Base-by-base conservation (phyloP, 2,888 invertebrate species). In the Augochlorella aurata region DNA sequence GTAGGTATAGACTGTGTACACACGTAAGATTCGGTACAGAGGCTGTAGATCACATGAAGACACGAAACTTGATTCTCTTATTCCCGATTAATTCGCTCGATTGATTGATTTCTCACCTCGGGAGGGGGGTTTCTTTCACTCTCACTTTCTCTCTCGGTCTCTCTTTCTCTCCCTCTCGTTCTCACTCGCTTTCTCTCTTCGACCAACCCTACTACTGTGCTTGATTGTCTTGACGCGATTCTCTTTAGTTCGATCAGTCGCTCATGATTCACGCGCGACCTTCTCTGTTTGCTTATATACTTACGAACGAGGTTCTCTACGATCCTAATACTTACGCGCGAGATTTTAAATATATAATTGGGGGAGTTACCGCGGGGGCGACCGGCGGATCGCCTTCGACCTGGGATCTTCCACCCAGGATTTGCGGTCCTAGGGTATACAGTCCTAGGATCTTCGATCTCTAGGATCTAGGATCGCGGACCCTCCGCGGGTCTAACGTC, bases 201-300 rank as follows among this genome's bases (percentile, higher is more conserved):
- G 81, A 83, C 84, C 81, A 74, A 84, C 86, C 89, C 91, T 91
- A 91, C 92, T 91, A 91, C 92, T 89, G 86, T 88, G 89, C 88
- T 91, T 93, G 93, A 93, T 93, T 93, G 93, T 92, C 93, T 92
- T 90, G 89, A 91, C 93, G 93, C 93, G 90, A 92, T 92, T 92
- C 92, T 92, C 85, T 88, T 87, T 85, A 77, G 65, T 79, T 84
- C 85, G 82, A 82, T 72, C 82, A 80, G 82, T 77, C 85, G 87
- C 77, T 82, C 85, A 77, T 77, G 66, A 66, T 77, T 54, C 58
- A 74, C 52, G 58, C 78, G 80, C 87, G 87, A 83, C 79, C 73
- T 24, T 77, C 74, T 75, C 73, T 61, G 24, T 61, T 61, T 61
- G 58, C 77, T 85, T 81, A 79, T 49, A 71, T 45, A 65, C 50